A percentile compares a stretch with the other conserved stretches of the same genome.
Evolutionary conservation across 2,888 invertebrate genomes (phyloP).

Genomic region (Lasiommata megera): DNA sequence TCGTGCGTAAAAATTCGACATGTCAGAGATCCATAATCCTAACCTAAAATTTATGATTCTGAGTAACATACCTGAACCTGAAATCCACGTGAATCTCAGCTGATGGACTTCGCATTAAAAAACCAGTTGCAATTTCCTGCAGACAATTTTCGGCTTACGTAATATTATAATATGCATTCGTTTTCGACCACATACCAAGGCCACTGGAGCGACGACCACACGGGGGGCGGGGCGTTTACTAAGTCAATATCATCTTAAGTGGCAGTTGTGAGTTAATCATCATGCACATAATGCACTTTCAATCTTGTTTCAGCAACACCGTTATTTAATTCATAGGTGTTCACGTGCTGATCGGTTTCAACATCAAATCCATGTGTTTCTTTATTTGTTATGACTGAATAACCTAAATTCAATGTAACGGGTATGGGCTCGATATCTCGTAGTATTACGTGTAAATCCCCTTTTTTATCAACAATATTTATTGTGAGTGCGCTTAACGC

Average conservation of each 20-base stretch:
- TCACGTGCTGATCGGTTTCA: conserved; percentile 36
- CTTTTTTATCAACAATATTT: conserved; percentile 72
- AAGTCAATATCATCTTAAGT: conserved; percentile 66
- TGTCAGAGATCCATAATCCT: too few species aligned
- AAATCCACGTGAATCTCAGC: conserved; percentile 51
- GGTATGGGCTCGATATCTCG: conserved; percentile 57
- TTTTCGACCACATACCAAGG: conserved; percentile 55
- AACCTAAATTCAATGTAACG: conserved; percentile 50
- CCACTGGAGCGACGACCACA: conserved; percentile 54
- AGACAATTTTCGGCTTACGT: conserved; percentile 58
- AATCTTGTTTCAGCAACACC: conserved; percentile 57
- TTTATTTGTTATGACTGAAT: conserved; percentile 44
- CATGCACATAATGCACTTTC: conserved; percentile 70
- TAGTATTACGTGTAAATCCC: conserved; percentile 60
- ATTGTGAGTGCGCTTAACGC: conserved; percentile 68
- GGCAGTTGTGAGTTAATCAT: conserved; percentile 66
- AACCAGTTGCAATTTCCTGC: conserved; percentile 68
- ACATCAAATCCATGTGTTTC: conserved; percentile 31
- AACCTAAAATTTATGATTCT: conserved; percentile 5
- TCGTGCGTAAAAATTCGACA: too few species aligned
- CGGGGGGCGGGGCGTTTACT: conserved; percentile 57
- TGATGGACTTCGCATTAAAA: conserved; percentile 49
- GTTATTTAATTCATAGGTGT: conserved; percentile 55
- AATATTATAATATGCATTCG: conserved; percentile 60
- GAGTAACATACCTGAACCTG: conserved; percentile 17